These are phyloP conservation scores for Eulemur rufifrons DNA, from an alignment of 2,113 vertebrate species.

Conservation along the genomic window DNA sequence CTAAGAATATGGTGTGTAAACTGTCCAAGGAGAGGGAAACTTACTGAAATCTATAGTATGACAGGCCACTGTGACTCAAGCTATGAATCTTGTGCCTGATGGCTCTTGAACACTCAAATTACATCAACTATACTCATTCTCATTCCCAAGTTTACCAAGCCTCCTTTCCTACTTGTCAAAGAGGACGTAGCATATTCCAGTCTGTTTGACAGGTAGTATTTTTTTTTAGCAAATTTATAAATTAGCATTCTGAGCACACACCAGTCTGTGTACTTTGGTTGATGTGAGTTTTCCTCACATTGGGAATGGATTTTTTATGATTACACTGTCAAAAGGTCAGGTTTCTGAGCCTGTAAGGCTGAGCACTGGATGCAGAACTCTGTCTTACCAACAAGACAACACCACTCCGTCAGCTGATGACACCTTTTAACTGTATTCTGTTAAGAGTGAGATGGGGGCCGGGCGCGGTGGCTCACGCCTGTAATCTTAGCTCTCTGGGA, in stretches of 20 bases:
- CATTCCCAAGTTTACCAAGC: not conserved
- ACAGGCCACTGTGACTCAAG: not conserved
- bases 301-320: not conserved
- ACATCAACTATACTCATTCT: not conserved
- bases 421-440: not conserved
- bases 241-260: not conserved
- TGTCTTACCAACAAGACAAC: not conserved
- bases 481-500: too few species aligned
- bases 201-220: not conserved
- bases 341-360: not conserved
- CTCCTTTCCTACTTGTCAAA: not conserved
- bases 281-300: not conserved
- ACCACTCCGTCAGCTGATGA: not conserved
- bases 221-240: not conserved
- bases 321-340: not conserved
- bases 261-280: not conserved
- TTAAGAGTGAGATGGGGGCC: too few species aligned
- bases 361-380: not conserved
- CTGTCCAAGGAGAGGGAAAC: not conserved
- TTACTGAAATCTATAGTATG: not conserved
- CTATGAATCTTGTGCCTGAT: not conserved
- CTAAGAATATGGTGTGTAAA: not conserved
- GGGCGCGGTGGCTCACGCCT: too few species aligned
- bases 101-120: not conserved
- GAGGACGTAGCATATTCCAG: not conserved